Evolutionary conservation across 2,888 invertebrate genomes (phyloP), one percentile per base, ranked within the genome.

Genomic region (Timema podura): DNA sequence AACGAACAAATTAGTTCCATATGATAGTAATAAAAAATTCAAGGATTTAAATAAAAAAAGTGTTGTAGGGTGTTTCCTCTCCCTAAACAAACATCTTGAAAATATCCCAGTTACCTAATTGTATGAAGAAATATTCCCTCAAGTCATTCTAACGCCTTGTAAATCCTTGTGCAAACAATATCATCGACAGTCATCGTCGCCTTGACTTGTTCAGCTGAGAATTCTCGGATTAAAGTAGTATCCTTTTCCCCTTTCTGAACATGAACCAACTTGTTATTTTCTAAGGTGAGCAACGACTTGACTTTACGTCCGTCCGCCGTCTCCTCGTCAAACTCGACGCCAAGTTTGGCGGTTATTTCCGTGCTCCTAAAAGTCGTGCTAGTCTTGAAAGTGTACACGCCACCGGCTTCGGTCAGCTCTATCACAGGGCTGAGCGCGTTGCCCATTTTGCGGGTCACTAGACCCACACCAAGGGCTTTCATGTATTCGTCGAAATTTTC

Each of bases 401-500:
- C 93, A 66, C 91, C 93, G 76, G 92, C 93, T 67, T 91, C 93
- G 5, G 91, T 79, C 75, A 97, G 86, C 77, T 94, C 93, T 74
- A 94, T 89, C 0, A 90, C 89, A 13, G 96, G 96, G n/a, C 89
- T 91, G 47, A 93, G 89, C 0, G 88, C 86, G 79, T 89, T 91
- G 66, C 93, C 96, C 82, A 95, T 88, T 83, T 95, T 96, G 70
- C 96, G 89, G 77, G 91, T 91, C 77, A 96, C 87, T 78, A 95
- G 82, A 51, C 93, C 92, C 61, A 97, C 96, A 76, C 95, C 93
- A 74, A 93, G 82, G 67, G 89, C 87, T 84, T 93, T 93, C 92
- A 95, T 91, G 84, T 92, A 93, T 72, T 92, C 92, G 77, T 95
- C 95, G 81, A 95, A 95, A 80, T 93, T 92, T 75, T 94, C 92